These are phyloP conservation scores for Liposcelis brunnea DNA, from an alignment of 2,888 invertebrate species.

Conservation along the genomic window DNA sequence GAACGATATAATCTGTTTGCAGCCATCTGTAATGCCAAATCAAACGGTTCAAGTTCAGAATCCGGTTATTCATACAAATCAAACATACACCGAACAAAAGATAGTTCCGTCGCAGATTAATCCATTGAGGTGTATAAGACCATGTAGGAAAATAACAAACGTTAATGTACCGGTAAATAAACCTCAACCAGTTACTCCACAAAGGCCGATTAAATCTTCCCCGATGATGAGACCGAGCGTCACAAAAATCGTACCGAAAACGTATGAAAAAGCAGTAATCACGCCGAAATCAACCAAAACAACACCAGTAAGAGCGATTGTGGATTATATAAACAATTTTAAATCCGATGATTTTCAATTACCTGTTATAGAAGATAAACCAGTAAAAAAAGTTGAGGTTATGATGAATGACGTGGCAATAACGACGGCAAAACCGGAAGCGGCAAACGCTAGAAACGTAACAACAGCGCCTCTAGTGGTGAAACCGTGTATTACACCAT, in stretches of 20 bases:
- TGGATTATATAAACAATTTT: conserved; percentile 5
- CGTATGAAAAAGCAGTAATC: neutral
- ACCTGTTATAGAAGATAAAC: neutral
- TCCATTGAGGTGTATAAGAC: too few relatives aligned
- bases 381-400: too few relatives aligned
- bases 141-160: conserved; percentile 21
- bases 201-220: conserved; percentile 14
- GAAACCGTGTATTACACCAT: neutral
- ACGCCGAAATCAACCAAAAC: neutral
- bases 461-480: neutral
- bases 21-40: conserved; percentile 18
- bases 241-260: conserved; percentile 16
- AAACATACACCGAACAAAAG: too few relatives aligned
- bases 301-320: neutral
- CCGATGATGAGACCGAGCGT: conserved; percentile 15
- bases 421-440: too few relatives aligned
- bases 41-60: conserved; percentile 16
- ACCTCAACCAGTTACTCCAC: conserved; percentile 27
- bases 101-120: too few relatives aligned
- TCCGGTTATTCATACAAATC: too few relatives aligned
- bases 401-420: too few relatives aligned
- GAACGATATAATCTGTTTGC: conserved; percentile 5
- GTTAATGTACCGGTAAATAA: too few relatives aligned
- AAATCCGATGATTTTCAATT: neutral
- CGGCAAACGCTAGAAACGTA: too few relatives aligned